phyloP scores from a whole-genome alignment of 2,888 invertebrate genomes.

The Helleia helle region DNA sequence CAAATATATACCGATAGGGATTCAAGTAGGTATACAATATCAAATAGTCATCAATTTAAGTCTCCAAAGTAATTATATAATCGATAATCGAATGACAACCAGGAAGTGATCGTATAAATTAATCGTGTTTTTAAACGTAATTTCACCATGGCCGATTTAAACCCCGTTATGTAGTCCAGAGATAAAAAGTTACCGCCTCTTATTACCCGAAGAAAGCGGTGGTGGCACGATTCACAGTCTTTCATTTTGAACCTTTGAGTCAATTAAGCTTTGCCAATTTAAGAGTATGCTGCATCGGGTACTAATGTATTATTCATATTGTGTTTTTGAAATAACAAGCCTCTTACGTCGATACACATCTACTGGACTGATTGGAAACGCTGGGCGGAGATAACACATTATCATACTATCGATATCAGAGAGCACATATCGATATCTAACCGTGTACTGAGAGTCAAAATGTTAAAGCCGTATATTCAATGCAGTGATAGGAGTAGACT shows the following conservation, averaged over 20 bases:
- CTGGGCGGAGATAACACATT: neutral
- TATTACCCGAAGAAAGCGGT: slow-evolving; percentile 6
- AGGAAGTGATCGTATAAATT: slow-evolving; percentile 8
- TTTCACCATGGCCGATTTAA: slow-evolving; percentile 7
- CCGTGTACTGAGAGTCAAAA: too few species aligned
- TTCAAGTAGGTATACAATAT: too few species aligned
- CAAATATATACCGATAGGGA: too few species aligned
- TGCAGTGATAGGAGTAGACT: too few species aligned
- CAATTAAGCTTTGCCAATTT: slow-evolving; percentile 71
- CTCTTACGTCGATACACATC: slow-evolving; percentile 69
- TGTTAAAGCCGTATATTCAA: too few species aligned
- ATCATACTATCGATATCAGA: neutral
- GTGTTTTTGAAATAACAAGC: slow-evolving; percentile 73
- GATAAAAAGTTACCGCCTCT: slow-evolving; percentile 12
- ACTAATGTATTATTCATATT: slow-evolving; percentile 73
- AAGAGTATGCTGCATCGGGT: slow-evolving; percentile 55
- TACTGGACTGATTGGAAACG: slow-evolving; percentile 63
- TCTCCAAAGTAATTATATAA: too few species aligned
- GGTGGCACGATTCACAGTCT: slow-evolving; percentile 24
- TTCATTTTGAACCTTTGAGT: slow-evolving; percentile 68
- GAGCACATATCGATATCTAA: too few species aligned
- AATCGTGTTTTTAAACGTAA: slow-evolving; percentile 11
- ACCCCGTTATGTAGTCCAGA: slow-evolving; percentile 10
- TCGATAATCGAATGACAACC: neutral
- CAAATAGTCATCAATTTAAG: too few species aligned